A percentile compares a stretch with the other conserved stretches of the same genome.
These are phyloP conservation scores for Ornithoptera alexandrae DNA, from an alignment of 2,888 invertebrate species.

Conservation along the genomic window DNA sequence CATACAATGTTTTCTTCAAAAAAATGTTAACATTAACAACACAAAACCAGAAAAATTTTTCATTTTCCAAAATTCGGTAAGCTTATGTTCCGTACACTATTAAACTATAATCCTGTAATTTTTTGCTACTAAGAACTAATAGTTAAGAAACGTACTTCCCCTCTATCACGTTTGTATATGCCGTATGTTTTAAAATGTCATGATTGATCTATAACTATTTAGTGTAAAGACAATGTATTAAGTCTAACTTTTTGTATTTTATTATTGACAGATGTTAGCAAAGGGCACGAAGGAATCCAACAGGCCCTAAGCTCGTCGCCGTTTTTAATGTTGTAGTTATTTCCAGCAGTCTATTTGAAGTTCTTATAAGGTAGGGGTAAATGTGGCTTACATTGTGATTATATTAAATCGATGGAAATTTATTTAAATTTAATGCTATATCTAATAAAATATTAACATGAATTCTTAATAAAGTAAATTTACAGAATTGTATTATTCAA, in stretches of 20 bases:
- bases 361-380: constrained; percentile 40
- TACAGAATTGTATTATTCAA: too few relatives aligned
- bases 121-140: background rate
- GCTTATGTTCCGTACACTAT: background rate
- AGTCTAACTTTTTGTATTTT: constrained; percentile 51
- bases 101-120: background rate
- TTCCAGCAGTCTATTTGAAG: constrained; percentile 35
- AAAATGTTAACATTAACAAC: too few relatives aligned
- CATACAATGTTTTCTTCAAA: too few relatives aligned
- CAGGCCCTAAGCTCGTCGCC: constrained; percentile 45
- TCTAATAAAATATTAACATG: background rate
- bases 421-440: background rate
- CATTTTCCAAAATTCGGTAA: too few relatives aligned
- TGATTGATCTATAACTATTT: constrained; percentile 8
- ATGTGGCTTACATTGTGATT: constrained; percentile 24
- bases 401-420: background rate
- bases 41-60: too few relatives aligned
- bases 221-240: constrained; percentile 7
- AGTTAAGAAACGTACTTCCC: background rate
- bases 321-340: constrained; percentile 62
- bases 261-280: constrained; percentile 64
- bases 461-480: too few relatives aligned
- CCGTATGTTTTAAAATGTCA: background rate
- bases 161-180: background rate
- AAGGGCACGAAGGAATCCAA: constrained; percentile 60